Conservation (phyloP, 1,140 invertebrate species). For the Apis dorsata region DNA sequence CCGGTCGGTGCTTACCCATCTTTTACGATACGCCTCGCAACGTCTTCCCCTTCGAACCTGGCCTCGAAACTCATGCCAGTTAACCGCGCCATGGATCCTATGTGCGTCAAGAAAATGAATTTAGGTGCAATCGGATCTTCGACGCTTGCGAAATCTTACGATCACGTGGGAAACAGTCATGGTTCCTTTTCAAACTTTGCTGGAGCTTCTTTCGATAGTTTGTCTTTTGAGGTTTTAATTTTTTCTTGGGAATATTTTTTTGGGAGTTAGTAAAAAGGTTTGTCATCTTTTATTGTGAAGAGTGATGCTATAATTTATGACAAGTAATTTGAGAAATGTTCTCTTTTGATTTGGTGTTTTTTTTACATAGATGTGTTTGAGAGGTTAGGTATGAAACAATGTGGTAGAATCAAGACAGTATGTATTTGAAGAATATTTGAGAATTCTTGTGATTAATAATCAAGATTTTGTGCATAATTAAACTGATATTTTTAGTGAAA, state of each 20-base stretch:
- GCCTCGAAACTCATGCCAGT: slow-evolving; percentile 49
- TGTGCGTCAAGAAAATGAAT: slow-evolving; percentile 46
- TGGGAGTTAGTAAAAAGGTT: too few species aligned
- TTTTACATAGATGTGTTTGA: too few species aligned
- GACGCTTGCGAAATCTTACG: neutral
- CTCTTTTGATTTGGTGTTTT: too few species aligned
- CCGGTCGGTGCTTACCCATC: slow-evolving; percentile 66
- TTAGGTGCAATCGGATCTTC: neutral
- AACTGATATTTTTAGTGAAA: too few species aligned
- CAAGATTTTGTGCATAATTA: too few species aligned
- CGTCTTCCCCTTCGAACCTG: slow-evolving; percentile 45
- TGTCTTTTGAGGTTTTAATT: neutral
- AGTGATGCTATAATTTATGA: too few species aligned
- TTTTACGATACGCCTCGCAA: slow-evolving; percentile 67
- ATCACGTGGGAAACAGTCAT: neutral
- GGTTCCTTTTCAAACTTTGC: neutral
- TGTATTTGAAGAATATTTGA: too few species aligned
- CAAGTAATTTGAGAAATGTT: too few species aligned
- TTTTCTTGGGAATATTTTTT: neutral
- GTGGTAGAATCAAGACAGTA: too few species aligned
- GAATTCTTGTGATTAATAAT: too few species aligned
- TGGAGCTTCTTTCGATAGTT: neutral
- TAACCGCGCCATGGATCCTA: slow-evolving; percentile 4
- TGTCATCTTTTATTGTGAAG: too few species aligned
- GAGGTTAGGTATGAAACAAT: too few species aligned